Base-by-base conservation (phyloP, 2,888 invertebrate genomes). In the Orchesellides sinensis region DNA sequence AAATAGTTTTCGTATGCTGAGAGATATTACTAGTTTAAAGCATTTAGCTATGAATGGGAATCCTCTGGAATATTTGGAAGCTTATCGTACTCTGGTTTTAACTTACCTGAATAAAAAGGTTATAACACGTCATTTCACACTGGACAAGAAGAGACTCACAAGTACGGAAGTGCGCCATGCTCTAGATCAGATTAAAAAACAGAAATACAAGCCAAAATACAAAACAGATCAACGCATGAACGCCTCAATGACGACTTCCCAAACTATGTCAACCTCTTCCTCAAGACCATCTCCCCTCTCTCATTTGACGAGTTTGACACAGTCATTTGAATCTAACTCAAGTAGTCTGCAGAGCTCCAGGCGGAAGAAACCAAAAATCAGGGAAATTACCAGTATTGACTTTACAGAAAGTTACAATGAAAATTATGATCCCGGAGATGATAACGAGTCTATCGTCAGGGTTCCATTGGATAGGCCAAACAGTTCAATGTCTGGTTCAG, bases 321-420 rank as follows among this genome's bases (percentile, higher is more conserved):
- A 86, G 61, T 87, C 87, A 8, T 87, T 82, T 40, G 88, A 88
- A n/a, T 88, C 88, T 0, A 86, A 63, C 49, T 86, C 86, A 0
- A 85, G 85, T n/a, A 85, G 84, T 25, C 75, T 87, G n/a, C 65
- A 86, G 23, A 88, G 88, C 72, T 86, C 86, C 0, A 83, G 87
- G 52, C 63, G 86, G 23, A 88, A 88, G 59, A 88, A 87, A 59
- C 84, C 88, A 35, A 88, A 87, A 65, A 87, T 88, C 61, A 74
- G 88, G 25, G 87, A 87, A 70, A 81, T 87, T 2, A 73, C 85
- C 19, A 73, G 72, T 29, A 69, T 86, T 12, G 85, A 85, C 65
- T 79, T 73, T 56, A 59, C 12, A 19, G 85, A 84, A 21, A 83
- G 72, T 14, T 77, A 68, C 10, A 66, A 70, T 45, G 83, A 80